A percentile compares a stretch with the other conserved stretches of the same genome.
Evolutionary conservation across 2,797 vertebrate genomes (phyloP).

Genomic region (Alca torda): DNA sequence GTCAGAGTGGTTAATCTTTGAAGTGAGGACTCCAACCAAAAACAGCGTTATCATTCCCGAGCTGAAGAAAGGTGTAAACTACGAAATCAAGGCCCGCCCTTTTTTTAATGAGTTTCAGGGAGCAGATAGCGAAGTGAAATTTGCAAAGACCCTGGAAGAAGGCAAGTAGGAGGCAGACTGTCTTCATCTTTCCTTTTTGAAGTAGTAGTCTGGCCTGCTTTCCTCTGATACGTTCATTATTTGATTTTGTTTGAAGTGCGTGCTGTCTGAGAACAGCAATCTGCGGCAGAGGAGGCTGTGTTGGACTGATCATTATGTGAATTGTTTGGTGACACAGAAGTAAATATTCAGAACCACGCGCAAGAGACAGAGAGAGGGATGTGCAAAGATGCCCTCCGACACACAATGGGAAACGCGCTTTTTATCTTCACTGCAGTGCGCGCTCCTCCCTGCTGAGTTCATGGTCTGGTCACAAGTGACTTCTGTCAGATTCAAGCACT

Average conservation of each 20-base stretch:
- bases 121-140: constrained; percentile 96
- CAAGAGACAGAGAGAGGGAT: not conserved
- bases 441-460: constrained; percentile 59
- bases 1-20: constrained; percentile 91
- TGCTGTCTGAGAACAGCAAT: constrained; percentile 46
- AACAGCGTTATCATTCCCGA: constrained; percentile 89
- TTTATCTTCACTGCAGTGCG: constrained; percentile 43
- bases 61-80: constrained; percentile 92
- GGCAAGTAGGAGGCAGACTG: constrained; percentile 79
- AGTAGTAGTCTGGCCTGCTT: constrained; percentile 34
- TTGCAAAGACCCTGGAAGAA: constrained; percentile 96
- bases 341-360: constrained; percentile 60
- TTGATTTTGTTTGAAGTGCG: constrained; percentile 64
- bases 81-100: constrained; percentile 95
- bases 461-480: constrained; percentile 65
- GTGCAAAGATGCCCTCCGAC: constrained; percentile 27
- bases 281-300: not conserved
- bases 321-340: constrained; percentile 67
- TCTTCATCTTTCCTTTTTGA: constrained; percentile 59
- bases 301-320: constrained; percentile 47
- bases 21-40: constrained; percentile 91
- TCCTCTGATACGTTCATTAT: constrained; percentile 50
- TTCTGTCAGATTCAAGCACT: constrained; percentile 65
- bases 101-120: constrained; percentile 99
- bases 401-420: constrained; percentile 42